Conservation (phyloP, 2,797 vertebrate species). For the Cheracebus regulus region DNA sequence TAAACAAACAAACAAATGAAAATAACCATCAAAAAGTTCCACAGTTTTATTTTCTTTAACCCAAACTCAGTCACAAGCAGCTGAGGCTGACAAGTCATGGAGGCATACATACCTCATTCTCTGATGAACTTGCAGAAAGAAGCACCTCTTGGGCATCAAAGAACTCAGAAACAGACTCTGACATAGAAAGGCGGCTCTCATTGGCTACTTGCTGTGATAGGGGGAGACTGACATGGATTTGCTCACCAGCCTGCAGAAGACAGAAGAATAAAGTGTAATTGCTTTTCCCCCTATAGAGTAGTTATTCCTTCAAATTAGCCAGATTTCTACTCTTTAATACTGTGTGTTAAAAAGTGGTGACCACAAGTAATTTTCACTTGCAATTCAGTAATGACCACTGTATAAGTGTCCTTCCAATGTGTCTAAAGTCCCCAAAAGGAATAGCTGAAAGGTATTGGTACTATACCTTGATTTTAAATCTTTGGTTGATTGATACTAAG, state of each 20-base stretch:
- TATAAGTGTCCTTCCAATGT: not conserved
- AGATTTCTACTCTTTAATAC: not conserved
- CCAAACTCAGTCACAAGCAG: not conserved
- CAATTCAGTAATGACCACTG: not conserved
- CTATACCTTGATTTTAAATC: not conserved
- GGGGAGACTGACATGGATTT: constrained; percentile 94
- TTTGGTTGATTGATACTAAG: not conserved
- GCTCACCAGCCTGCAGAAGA: constrained; percentile 89
- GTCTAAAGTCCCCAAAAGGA: not conserved
- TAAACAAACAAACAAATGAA: not conserved
- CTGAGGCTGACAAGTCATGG: not conserved
- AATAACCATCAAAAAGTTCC: not conserved
- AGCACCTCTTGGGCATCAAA: constrained; percentile 99
- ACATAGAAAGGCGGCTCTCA: constrained; percentile 99
- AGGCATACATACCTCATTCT: constrained; percentile 95
- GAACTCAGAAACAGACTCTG: constrained; percentile 98
- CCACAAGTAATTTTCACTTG: not conserved
- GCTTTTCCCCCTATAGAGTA: not conserved
- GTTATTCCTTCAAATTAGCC: not conserved
- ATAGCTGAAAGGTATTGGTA: not conserved
- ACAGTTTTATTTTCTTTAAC: not conserved
- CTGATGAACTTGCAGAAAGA: constrained; percentile 97
- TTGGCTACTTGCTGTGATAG: constrained; percentile 97
- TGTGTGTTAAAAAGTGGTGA: not conserved
- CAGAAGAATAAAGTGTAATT: constrained; percentile 46